Conservation (phyloP, 2,888 invertebrate genomes). For the Gortyna flavago region DNA sequence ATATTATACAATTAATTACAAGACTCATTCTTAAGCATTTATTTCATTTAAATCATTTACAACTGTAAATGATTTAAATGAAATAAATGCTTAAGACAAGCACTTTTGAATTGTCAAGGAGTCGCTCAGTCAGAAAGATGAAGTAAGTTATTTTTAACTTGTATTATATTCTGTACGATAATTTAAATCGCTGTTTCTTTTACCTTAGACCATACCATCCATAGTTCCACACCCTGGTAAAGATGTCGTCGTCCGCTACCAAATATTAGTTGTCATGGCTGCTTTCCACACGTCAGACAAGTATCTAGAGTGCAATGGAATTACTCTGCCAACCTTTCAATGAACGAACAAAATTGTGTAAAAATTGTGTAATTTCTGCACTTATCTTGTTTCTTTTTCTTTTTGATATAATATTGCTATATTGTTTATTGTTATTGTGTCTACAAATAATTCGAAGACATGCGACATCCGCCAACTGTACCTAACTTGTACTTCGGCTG, state of each 20-base stretch:
- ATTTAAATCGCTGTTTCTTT: background rate
- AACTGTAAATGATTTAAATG: too few relatives aligned
- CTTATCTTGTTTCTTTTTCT: too few relatives aligned
- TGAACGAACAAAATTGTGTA: background rate
- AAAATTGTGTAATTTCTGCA: too few relatives aligned
- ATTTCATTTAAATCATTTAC: too few relatives aligned
- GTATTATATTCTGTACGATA: background rate
- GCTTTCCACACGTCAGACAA: background rate
- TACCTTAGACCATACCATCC: background rate
- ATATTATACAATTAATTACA: too few relatives aligned
- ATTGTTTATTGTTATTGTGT: too few relatives aligned
- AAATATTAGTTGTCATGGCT: constrained; percentile 27
- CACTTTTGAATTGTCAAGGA: background rate
- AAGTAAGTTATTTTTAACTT: background rate
- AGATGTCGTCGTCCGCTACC: background rate
- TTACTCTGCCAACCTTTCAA: background rate
- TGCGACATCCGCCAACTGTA: too few relatives aligned
- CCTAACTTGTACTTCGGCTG: too few relatives aligned
- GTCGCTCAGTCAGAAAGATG: background rate
- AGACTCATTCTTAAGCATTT: too few relatives aligned
- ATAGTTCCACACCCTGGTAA: background rate
- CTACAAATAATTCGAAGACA: too few relatives aligned
- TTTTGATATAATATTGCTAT: too few relatives aligned
- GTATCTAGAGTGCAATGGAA: constrained; percentile 16
- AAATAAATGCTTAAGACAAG: too few relatives aligned